These are phyloP conservation scores for Alentia gelatinosa DNA, from an alignment of 2,888 invertebrate genomes.

Conservation along the genomic window DNA sequence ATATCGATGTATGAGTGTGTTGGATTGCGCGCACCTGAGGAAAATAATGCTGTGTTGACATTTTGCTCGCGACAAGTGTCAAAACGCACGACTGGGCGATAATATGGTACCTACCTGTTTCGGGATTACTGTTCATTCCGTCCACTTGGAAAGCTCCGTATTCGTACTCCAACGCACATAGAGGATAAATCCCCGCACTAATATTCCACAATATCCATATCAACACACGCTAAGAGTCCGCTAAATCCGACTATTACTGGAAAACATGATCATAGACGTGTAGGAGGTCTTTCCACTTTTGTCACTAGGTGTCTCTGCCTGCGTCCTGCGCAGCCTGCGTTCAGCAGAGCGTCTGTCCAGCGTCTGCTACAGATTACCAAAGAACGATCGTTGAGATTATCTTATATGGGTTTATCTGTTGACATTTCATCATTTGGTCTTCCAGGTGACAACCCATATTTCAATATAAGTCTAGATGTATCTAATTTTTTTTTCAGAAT, in stretches of 20 bases:
- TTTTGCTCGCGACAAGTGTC: background rate
- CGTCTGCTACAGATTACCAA: no score
- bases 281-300: background rate
- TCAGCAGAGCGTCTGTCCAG: no score
- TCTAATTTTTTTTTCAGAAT: no score
- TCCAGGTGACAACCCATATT: no score
- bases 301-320: background rate
- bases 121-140: background rate
- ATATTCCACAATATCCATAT: background rate
- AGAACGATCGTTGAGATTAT: no score
- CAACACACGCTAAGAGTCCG: background rate
- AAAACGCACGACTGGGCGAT: background rate
- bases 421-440: no score
- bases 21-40: no score
- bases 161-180: background rate
- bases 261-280: background rate
- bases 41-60: constrained; percentile 33
- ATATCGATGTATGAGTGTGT: no score
- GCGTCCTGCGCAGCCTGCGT: no score
- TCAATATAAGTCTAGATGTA: no score
- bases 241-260: background rate
- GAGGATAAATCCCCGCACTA: background rate
- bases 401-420: no score
- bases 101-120: constrained; percentile 6
- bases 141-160: background rate